Conservation (phyloP, 92 coral and sea anemone genomes). For the Zoanthus solanderi region DNA sequence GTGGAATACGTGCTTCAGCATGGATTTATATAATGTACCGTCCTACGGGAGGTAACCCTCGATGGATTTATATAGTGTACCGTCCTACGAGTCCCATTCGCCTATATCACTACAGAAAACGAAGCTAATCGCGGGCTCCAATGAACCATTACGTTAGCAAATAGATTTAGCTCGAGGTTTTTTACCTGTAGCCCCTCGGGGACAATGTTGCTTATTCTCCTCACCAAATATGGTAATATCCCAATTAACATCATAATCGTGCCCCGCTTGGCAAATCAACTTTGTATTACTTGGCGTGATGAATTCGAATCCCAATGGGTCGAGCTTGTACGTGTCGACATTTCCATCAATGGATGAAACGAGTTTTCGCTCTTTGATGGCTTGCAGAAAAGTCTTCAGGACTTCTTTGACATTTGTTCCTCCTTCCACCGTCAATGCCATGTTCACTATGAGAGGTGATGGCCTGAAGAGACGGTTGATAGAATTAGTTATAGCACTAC, state of each 20-base stretch:
- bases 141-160: not conserved
- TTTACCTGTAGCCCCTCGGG: constrained; percentile 87
- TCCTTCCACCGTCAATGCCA: constrained; percentile 62
- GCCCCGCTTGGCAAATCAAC: constrained; percentile 84
- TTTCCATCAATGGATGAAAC: constrained; percentile 90
- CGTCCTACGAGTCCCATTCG: no score
- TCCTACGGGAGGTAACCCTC: no score
- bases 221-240: constrained; percentile 76
- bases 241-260: constrained; percentile 86
- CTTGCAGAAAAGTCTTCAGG: constrained; percentile 63
- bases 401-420: constrained; percentile 65
- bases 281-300: constrained; percentile 71
- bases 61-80: no score
- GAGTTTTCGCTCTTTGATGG: constrained; percentile 78
- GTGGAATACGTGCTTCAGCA: no score
- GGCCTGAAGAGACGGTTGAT: constrained; percentile 56
- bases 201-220: constrained; percentile 74
- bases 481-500: not conserved
- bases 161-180: not conserved
- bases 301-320: constrained; percentile 81
- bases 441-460: constrained; percentile 77
- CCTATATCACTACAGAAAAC: no score
- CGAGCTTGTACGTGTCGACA: constrained; percentile 71
- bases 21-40: no score
- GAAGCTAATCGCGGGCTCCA: no score